Base-by-base conservation (phyloP, 1,140 invertebrate species). In the Pogonomyrmex californicus region DNA sequence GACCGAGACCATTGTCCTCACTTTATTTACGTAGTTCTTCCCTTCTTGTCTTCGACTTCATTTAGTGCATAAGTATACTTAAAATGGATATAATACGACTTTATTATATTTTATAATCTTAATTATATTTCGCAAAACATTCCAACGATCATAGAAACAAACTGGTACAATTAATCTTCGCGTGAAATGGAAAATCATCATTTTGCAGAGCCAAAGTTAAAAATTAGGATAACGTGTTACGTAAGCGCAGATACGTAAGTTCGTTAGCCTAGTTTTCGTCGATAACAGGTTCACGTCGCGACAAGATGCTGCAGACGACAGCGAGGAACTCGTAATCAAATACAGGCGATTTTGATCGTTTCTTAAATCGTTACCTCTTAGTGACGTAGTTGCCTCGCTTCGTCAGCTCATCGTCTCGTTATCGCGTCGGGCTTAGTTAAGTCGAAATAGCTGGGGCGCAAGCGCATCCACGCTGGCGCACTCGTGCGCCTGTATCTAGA, bases 401-500 rank as follows among this genome's bases (percentile, higher is more conserved):
- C 79, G 30, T 82, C 79, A 44, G 66, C 30, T 82, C 63, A 44
- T 82, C 79, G 54, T 82, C 79, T 83, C 54, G 68, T 83, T 83
- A 83, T 83, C 79, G 44, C 47, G 7, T 75, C 56, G 68, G 14
- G 68, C 54, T 83, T 75, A 75, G 68, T 83, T 83, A 73, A 60
- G 47, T 83, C 68, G 79, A 75, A 81, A 75, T 73, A 60, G 41
- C 41, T n/a, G 14, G 6, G 10, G 6, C 10, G 12, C 10, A 49
- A 54, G 62, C 78, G 60, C 66, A 51, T 38, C 79, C 30, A 71
- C 79, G 56, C 58, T 10, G 79, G 51, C 54, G 38, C 38, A n/a
- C 51, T 82, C 30, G 62, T 70, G 66, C 66, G 30, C 65, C 23
- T 71, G 38, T 87, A 83, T 73, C 89, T 85, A 63, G 68, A 87